Evolutionary conservation across 1,140 invertebrate species (phyloP).

Genomic region (Nasonia longicornis): DNA sequence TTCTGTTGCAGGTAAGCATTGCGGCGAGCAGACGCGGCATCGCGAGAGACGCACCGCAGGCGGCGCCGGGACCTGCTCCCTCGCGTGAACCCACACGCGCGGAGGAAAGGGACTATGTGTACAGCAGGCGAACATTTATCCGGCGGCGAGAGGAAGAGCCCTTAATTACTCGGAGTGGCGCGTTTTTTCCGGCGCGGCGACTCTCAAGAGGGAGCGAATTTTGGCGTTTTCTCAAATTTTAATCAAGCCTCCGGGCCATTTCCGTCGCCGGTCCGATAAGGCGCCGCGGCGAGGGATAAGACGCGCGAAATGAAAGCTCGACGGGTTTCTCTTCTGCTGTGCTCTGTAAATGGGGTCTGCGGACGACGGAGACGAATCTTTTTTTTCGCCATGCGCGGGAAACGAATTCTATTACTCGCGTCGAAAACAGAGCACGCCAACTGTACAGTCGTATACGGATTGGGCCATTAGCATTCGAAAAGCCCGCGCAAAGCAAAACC

Average conservation of each 20-base stretch:
- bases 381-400: neutral
- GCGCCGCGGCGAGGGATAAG: constrained; percentile 51
- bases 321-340: constrained; percentile 13
- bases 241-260: constrained; percentile 55
- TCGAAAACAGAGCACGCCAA: neutral
- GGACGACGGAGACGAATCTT: too few relatives aligned
- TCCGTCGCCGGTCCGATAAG: constrained; percentile 42
- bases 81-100: neutral
- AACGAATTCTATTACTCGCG: neutral
- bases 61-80: neutral
- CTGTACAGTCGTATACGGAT: neutral
- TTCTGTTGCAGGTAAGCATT: constrained; percentile 44
- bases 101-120: neutral
- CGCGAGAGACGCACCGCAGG: neutral
- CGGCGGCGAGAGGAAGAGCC: neutral
- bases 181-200: neutral
- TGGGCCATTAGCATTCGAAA: neutral
- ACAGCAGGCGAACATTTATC: constrained; percentile 12
- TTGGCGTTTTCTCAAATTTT: constrained; percentile 59
- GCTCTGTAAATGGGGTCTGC: neutral
- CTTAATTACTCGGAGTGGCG: constrained; percentile 59
- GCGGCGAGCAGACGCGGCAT: neutral
- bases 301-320: constrained; percentile 24
- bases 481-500: neutral
- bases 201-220: constrained; percentile 26